Evolutionary conservation across 1,140 invertebrate genomes (phyloP).

Genomic region (Ips nitidus): DNA sequence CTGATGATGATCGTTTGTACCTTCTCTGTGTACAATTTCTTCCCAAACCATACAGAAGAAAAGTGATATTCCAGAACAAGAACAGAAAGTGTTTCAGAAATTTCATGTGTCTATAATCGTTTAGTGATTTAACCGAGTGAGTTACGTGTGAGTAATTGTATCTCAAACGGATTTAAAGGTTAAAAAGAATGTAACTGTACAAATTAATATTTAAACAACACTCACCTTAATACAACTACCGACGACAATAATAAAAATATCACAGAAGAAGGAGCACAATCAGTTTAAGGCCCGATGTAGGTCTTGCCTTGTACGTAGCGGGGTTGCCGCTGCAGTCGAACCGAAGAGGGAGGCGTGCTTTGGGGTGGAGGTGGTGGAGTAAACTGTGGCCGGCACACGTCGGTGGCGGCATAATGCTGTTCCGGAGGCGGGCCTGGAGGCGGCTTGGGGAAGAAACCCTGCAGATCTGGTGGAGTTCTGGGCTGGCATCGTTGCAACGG

Average conservation of each 20-base stretch:
- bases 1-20: no score
- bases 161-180: not conserved
- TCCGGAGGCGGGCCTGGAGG: constrained; percentile 46
- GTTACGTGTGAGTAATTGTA: no score
- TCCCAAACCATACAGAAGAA: no score
- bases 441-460: constrained; percentile 48
- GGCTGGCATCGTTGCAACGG: constrained; percentile 43
- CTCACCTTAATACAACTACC: constrained; percentile 2
- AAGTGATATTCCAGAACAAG: no score
- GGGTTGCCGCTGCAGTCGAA: constrained; percentile 45
- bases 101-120: no score
- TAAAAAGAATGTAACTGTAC: not conserved
- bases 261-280: constrained; percentile 38
- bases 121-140: no score
- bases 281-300: constrained; percentile 47
- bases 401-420: constrained; percentile 49
- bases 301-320: constrained; percentile 45
- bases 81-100: no score
- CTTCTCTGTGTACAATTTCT: no score
- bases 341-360: constrained; percentile 45
- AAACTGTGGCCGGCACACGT: constrained; percentile 42
- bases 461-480: constrained; percentile 43
- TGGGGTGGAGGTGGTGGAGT: constrained; percentile 46
- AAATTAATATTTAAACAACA: not conserved
- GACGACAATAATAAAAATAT: constrained; percentile 6